Percentiles rank a stretch among this genome's conserved stretches.
Evolutionary conservation across 1,140 invertebrate genomes (phyloP).

Genomic region (Hyphantria cunea): DNA sequence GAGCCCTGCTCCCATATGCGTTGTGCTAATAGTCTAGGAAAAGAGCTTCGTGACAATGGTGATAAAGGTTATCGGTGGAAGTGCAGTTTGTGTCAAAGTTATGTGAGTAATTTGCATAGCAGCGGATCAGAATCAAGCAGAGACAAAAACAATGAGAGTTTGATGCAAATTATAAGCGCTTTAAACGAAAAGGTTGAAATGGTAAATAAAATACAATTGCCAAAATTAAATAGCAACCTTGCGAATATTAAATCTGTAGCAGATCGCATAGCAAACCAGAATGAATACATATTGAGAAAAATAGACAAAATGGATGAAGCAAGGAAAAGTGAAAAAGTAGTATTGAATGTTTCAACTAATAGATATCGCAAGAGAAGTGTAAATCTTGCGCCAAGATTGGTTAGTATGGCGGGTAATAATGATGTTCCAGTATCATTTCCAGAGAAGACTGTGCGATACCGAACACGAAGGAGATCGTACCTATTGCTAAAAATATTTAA

Average conservation of each 20-base stretch:
- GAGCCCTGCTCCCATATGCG: slow-evolving; percentile 48
- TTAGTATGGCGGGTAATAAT: slow-evolving; percentile 18
- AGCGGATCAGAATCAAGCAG: slow-evolving; percentile 11
- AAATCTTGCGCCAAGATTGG: slow-evolving; percentile 40
- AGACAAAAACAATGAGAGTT: slow-evolving; percentile 20
- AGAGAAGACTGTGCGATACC: slow-evolving; percentile 45
- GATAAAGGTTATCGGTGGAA: slow-evolving; percentile 53
- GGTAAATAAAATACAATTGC: slow-evolving; percentile 66
- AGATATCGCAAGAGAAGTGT: slow-evolving; percentile 42
- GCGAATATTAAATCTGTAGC: slow-evolving; percentile 48
- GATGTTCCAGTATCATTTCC: slow-evolving; percentile 18
- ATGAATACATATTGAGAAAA: slow-evolving; percentile 52
- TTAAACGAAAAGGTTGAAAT: slow-evolving; percentile 63
- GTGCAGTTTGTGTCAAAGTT: slow-evolving; percentile 54
- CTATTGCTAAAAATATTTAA: slow-evolving; percentile 52
- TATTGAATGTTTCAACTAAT: not conserved
- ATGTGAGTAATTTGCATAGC: slow-evolving; percentile 15
- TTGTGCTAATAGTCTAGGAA: slow-evolving; percentile 37
- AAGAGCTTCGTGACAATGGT: slow-evolving; percentile 39
- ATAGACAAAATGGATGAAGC: slow-evolving; percentile 43
- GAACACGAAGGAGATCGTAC: slow-evolving; percentile 49
- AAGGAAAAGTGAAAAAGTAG: slow-evolving; percentile 19
- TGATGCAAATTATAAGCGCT: slow-evolving; percentile 43
- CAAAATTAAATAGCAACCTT: slow-evolving; percentile 59
- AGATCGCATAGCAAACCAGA: slow-evolving; percentile 56